Percentiles rank a stretch among this genome's conserved stretches.
Evolutionary conservation across 2,888 invertebrate genomes (phyloP).

Genomic region (Ennomos fuscantarius): DNA sequence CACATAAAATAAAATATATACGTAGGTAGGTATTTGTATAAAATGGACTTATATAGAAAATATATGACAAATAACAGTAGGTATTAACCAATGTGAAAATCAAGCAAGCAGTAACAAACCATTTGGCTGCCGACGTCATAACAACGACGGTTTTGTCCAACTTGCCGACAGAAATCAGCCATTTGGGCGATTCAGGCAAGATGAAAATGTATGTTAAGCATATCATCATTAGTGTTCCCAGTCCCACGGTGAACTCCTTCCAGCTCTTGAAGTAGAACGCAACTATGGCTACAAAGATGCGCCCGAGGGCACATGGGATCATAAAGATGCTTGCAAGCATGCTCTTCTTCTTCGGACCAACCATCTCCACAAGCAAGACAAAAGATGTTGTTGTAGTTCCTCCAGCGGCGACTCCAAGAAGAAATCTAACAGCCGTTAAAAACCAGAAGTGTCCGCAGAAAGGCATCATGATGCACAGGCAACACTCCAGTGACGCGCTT

Average conservation of each 20-base stretch:
- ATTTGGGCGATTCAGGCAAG: conserved; percentile 91
- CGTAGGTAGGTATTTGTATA: too few relatives aligned
- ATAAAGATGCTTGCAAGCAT: conserved; percentile 80
- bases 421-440: conserved; percentile 87
- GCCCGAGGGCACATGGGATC: conserved; percentile 86
- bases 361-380: conserved; percentile 86
- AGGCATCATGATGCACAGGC: conserved; percentile 86
- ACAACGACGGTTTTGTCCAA: conserved; percentile 85
- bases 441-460: conserved; percentile 82
- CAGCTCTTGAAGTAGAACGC: conserved; percentile 86
- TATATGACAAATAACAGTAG: too few relatives aligned
- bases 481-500: conserved; percentile 81
- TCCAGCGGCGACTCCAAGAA: conserved; percentile 89
- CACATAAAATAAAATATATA: too few relatives aligned
- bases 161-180: conserved; percentile 88
- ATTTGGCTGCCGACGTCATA: conserved; percentile 85
- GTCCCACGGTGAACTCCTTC: conserved; percentile 84
- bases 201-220: conserved; percentile 86
- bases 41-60: too few relatives aligned
- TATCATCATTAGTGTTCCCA: conserved; percentile 83
- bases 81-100: too few relatives aligned
- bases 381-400: conserved; percentile 90
- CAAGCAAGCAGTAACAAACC: conserved; percentile 30
- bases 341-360: conserved; percentile 77
- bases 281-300: conserved; percentile 83